Evolutionary conservation across 1,140 invertebrate species (phyloP).

Genomic region (Diuraphis noxia): DNA sequence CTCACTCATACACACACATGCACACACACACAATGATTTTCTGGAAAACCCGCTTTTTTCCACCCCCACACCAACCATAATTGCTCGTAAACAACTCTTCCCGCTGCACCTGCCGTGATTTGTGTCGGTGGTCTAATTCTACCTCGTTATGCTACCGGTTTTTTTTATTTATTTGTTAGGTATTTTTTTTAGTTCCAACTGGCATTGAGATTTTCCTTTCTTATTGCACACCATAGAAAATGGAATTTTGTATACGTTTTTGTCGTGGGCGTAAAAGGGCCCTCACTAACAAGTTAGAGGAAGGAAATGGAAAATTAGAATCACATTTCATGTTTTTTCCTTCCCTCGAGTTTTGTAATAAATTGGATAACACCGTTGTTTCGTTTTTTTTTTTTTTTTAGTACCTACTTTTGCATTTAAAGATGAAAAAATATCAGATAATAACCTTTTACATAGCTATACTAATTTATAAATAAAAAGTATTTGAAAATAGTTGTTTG

Average conservation of each 20-base stretch:
- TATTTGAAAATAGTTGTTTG: neutral
- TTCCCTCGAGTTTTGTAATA: conserved; percentile 11
- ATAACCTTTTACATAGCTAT: neutral
- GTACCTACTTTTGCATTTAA: neutral
- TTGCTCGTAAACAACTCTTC: conserved; percentile 46
- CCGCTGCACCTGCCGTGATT: conserved; percentile 39
- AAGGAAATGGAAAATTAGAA: conserved; percentile 44
- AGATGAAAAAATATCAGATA: neutral
- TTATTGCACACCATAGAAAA: neutral
- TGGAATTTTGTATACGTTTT: conserved; percentile 18
- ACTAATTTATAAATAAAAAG: neutral
- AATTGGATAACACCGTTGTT: conserved; percentile 29
- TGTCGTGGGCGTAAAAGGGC: conserved; percentile 1
- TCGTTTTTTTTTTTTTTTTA: neutral
- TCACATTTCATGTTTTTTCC: conserved; percentile 46
- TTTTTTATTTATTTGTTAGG: neutral
- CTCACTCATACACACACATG: neutral
- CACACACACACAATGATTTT: neutral
- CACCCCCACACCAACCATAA: neutral
- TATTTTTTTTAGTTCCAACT: neutral
- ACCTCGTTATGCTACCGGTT: conserved; percentile 30
- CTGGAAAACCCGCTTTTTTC: neutral
- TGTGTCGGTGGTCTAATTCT: conserved; percentile 41
- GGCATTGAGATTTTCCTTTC: neutral
- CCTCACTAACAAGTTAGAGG: neutral